Base-by-base conservation (phyloP, 2,797 vertebrate genomes). In the Lates japonicus region DNA sequence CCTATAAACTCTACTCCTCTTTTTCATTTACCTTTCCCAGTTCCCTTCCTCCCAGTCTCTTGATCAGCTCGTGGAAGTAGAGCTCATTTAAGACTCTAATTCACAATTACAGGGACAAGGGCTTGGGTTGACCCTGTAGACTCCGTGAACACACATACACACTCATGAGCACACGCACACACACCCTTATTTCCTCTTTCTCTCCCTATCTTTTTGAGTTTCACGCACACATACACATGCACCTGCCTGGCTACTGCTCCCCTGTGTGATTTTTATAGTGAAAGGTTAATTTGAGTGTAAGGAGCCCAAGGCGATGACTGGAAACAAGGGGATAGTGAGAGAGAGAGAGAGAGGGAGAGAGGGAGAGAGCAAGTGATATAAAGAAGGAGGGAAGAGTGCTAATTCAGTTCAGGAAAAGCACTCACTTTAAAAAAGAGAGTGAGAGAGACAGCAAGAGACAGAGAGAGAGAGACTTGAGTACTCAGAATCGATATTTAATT, bases 261-360 rank as follows among this genome's bases (percentile, higher is more conserved):
- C 84, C 54, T 76, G 72, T 92, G 93, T 92, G 89, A 90, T 91
- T 92, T 93, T 90, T 90, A 88, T 86, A 87, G 84, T 85, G 86
- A 92, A 94, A 95, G 93, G 93, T 95, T 95, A 93, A 95, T 93
- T 94, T 94, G 83, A 88, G 92, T 90, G 89, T 90, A 86, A 88
- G 84, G 83, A 76, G 91, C 91, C 90, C 77, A 68, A 84, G 89
- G 89, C 87, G 19, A 78, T 82, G 78, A 86, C 82, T 80, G 74
- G 86, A 64, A 88, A 89, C 84, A 85, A 80, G 78, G 72, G 80
- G 68, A 86, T 70, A 64, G 73, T 74, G 70, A 67, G 65, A 62
- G 39, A 42, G 57, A 14, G 74, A 49, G 52, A 59, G 54, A 52
- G 68, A 76, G 71, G 61, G 44, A 70, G 59, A 82, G 52, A 58